A percentile compares a stretch with the other conserved stretches of the same genome.
Conservation (phyloP, 2,797 vertebrate species). For the Paratrypauchen microcephalus region DNA sequence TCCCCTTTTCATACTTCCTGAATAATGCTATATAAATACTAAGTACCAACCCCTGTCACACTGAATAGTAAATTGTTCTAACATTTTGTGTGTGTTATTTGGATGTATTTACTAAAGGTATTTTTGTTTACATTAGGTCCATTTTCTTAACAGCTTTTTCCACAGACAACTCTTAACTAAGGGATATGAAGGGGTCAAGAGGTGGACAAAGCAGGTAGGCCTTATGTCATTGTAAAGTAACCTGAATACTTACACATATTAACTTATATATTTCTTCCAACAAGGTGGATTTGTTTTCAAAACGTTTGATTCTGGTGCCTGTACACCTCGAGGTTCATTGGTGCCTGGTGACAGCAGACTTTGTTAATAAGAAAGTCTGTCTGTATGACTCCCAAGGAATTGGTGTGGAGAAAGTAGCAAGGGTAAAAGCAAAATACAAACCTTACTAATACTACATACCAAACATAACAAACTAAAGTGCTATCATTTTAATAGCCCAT, state of each 20-base stretch:
- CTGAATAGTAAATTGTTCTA: background rate
- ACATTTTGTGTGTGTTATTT: background rate
- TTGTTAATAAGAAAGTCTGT: slow-evolving; percentile 86
- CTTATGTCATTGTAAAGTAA: background rate
- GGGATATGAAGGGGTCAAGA: slow-evolving; percentile 95
- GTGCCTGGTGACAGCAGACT: slow-evolving; percentile 93
- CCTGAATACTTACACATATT: background rate
- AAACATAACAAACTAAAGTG: background rate
- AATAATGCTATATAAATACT: background rate
- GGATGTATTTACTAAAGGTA: background rate
- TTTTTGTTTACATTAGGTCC: slow-evolving; percentile 78
- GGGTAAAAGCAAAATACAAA: slow-evolving; percentile 41
- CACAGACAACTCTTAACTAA: slow-evolving; percentile 96
- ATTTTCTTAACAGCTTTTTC: slow-evolving; percentile 99
- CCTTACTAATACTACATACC: background rate
- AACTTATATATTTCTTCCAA: background rate
- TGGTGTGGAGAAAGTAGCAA: slow-evolving; percentile 86
- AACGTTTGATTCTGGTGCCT: slow-evolving; percentile 90
- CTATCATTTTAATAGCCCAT: slow-evolving; percentile 82
- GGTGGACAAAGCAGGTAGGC: slow-evolving; percentile 96
- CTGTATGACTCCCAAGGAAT: slow-evolving; percentile 96
- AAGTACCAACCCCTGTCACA: background rate
- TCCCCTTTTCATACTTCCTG: background rate
- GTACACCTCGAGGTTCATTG: slow-evolving; percentile 98
- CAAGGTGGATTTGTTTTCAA: slow-evolving; percentile 96